Evolutionary conservation across 2,888 invertebrate genomes (phyloP), one percentile per base, ranked within the genome.

Genomic region (Ectemnius cavifrons): DNA sequence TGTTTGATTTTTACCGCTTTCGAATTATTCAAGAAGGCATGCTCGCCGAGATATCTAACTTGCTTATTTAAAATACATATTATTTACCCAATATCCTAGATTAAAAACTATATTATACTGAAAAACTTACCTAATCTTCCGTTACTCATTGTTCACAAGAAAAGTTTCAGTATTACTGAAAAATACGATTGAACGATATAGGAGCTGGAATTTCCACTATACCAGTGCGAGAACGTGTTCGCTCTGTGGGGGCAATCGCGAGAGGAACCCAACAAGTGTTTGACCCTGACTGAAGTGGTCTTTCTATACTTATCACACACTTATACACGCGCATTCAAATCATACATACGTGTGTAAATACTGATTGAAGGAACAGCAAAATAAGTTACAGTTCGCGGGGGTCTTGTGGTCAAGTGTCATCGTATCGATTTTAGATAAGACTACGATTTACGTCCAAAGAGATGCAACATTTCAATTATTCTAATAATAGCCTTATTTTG

Each of bases 121-220:
- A 37, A 57, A 65, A 63, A 67, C 84, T 82, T 56, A 87, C 87
- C 87, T 67, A 87, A 71, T 71, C 86, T 88, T 73, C 84, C 86
- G 4, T 61, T 63, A 5, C 84, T 71, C 88, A 88, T 88, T 72
- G 61, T 79, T 11, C 4, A 37, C 11, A 2, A 37, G 37, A 37
- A 37, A 37, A 37, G 11, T 37, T 8, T 37, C 37, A 37, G 11
- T 37, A 37, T 37, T 37, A 23, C 37, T 11, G 8, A 37, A 37
- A 37, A 37, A 8, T 37, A 37, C 37, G 37, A 37, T 1, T 37
- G 37, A 11, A 37, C 11, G 37, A 8, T 37, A 37, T 37, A 37
- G 0, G 37, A 11, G 37, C 37, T 37, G 37, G 37, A 37, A 37
- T 4, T 37, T 23, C 1, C 37, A 37, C 5, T 37, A 8, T 37